Base-by-base conservation (phyloP, 2,797 vertebrate species). In the Poecilia gillii region DNA sequence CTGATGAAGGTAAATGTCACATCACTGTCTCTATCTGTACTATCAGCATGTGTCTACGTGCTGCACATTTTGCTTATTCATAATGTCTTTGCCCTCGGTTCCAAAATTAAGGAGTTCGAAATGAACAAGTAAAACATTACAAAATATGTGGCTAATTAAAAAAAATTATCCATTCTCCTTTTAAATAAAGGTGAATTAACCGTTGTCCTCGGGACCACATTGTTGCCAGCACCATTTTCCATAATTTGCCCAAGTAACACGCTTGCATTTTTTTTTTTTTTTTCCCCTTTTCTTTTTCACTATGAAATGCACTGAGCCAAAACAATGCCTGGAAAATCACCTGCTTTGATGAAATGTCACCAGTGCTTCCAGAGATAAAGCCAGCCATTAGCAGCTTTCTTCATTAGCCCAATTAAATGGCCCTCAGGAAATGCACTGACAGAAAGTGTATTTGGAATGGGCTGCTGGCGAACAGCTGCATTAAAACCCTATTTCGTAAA, bases 391-490 rank as follows among this genome's bases (percentile, higher is more conserved):
- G 92, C 92, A 89, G 92, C 91, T 93, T 94, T 94, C 92, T 94
- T 94, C 94, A 95, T 96, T 95, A 95, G 92, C 82, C 92, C 94
- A 93, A 95, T 96, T 95, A 94, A 95, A 95, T 85, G 88, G 91
- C 92, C 92, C 90, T 90, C 91, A 93, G 94, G 94, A 94, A 94
- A 88, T 90, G 84, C 84, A 88, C 82, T 77, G 87, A 91, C 90
- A 89, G 92, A 92, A 92, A 93, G 84, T 76, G 82, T 89, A 87
- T 93, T 94, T 91, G 90, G 82, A 91, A 90, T 85, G 66, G 88
- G 91, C 93, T 93, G 86, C 85, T 89, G 91, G 91, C 87, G 89
- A 95, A 94, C 90, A 93, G 92, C 93, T 92, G 92, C 92, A 94
- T 95, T 95, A 95, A 95, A 96, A 94, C 92, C 92, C 94, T 91